Evolutionary conservation across 2,888 invertebrate genomes (phyloP).

Genomic region (Tetranychus piercei): DNA sequence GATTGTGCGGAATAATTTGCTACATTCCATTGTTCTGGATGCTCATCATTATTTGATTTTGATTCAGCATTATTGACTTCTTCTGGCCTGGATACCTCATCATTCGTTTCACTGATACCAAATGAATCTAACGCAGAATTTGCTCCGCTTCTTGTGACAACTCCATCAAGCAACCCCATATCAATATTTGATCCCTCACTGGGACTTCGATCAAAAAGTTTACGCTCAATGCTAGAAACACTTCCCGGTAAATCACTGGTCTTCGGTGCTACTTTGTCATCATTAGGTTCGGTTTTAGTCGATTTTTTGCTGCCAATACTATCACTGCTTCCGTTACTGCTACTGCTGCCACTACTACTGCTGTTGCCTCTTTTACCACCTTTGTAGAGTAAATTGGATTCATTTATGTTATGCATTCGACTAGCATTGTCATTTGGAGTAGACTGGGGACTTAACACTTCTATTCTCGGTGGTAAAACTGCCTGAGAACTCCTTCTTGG

Average conservation of each 20-base stretch:
- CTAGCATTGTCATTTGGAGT: neutral
- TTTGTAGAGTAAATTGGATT: too few species aligned
- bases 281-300: neutral
- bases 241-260: neutral
- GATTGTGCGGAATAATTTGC: neutral
- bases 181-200: slow-evolving; percentile 9
- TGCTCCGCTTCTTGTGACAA: neutral
- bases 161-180: slow-evolving; percentile 2
- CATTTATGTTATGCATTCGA: too few species aligned
- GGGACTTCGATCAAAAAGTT: neutral
- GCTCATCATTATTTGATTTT: neutral
- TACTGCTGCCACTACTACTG: neutral
- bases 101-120: neutral
- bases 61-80: neutral
- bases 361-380: too few species aligned
- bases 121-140: neutral
- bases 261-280: neutral
- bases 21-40: neutral
- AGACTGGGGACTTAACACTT: neutral
- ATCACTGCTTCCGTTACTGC: neutral
- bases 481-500: neutral
- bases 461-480: neutral
- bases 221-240: neutral
- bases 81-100: neutral
- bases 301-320: neutral